Percentiles rank a stretch among this genome's conserved stretches.
Conservation (phyloP, 2,797 vertebrate species). For the Oryzias dopingdopingensis region DNA sequence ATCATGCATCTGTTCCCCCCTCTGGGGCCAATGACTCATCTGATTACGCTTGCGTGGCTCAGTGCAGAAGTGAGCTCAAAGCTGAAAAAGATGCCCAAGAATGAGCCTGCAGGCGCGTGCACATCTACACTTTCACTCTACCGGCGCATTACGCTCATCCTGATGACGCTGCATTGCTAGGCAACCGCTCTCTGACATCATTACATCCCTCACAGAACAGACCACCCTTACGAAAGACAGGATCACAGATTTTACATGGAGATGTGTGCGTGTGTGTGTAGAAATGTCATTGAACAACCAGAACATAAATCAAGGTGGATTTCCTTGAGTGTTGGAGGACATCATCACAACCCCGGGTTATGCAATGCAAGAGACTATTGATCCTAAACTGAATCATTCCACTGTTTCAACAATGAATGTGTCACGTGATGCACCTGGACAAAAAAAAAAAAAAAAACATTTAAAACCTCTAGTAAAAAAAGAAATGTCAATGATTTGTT, state of each 20-base stretch:
- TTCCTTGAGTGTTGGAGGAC: no score
- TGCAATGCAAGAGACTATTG: no score
- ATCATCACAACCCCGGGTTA: no score
- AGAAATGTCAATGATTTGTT: no score
- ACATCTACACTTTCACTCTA: slow-evolving; percentile 9
- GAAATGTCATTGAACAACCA: not conserved
- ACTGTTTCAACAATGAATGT: no score
- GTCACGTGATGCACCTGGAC: no score
- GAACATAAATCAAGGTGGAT: not conserved
- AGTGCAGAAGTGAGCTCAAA: not conserved
- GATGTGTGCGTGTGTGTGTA: not conserved
- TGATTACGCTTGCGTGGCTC: slow-evolving; percentile 51
- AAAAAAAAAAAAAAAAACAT: no score
- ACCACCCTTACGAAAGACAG: slow-evolving; percentile 75
- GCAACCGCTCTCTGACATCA: slow-evolving; percentile 87
- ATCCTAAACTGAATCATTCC: no score
- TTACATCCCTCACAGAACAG: slow-evolving; percentile 75
- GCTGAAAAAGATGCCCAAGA: no score
- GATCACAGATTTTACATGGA: slow-evolving; percentile 41
- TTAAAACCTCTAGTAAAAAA: no score
- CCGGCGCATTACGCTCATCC: slow-evolving; percentile 51
- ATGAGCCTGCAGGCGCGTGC: not conserved
- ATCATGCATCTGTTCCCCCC: slow-evolving; percentile 28
- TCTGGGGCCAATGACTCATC: slow-evolving; percentile 49
- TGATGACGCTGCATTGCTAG: slow-evolving; percentile 81